Evolutionary conservation across 2,113 vertebrate genomes (phyloP).

Genomic region (Cochlearius cochlearius): DNA sequence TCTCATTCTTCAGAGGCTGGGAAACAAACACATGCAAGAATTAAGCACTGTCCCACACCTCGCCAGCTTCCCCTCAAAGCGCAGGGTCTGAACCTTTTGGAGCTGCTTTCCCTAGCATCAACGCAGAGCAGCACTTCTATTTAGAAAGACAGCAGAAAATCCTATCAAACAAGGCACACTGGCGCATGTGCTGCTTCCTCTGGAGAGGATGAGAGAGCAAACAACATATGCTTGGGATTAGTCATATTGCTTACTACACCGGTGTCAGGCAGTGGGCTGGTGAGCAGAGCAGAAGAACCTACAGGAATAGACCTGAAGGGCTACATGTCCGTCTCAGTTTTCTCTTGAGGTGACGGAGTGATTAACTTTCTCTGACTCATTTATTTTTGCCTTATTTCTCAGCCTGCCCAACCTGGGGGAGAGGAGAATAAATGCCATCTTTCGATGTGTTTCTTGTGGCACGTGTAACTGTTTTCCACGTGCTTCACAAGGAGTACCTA

Average conservation of each 20-base stretch:
- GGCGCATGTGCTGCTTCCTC: not conserved
- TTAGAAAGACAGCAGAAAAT: not conserved
- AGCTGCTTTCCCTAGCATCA: not conserved
- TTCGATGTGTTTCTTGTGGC: not conserved
- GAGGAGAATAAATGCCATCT: not conserved
- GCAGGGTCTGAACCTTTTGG: not conserved
- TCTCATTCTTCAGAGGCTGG: not conserved
- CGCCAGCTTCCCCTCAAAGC: not conserved
- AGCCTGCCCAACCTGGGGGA: not conserved
- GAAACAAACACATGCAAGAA: not conserved
- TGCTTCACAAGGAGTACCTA: not conserved
- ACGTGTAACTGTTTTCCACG: not conserved
- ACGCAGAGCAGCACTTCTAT: not conserved
- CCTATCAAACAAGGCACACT: not conserved
- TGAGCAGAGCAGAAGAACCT: not conserved
- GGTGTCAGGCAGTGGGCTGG: not conserved
- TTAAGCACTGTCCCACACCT: not conserved
- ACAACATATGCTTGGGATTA: conserved; percentile 13
- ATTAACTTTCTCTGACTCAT: not conserved
- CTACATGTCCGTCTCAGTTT: not conserved
- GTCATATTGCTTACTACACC: not conserved
- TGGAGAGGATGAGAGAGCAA: conserved; percentile 10
- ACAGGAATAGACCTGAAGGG: not conserved
- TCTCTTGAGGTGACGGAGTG: not conserved
- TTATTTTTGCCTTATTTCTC: not conserved